phyloP scores from a whole-genome alignment of 2,113 vertebrate species.

The Mus spicilegus region DNA sequence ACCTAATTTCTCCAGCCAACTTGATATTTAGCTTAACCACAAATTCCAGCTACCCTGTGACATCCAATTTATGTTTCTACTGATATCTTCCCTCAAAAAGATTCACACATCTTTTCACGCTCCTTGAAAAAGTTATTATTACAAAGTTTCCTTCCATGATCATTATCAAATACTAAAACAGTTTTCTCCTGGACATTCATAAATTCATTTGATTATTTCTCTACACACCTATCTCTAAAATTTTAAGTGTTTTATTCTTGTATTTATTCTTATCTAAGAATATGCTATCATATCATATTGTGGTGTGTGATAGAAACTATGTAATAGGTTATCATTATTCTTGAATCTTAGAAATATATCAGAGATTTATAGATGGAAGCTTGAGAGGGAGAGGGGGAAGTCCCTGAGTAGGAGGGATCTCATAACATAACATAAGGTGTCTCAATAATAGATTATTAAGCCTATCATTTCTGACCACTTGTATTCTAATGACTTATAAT shows the following conservation, averaged over 20 bases:
- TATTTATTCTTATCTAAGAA: neutral
- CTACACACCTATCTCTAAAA: neutral
- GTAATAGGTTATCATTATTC: neutral
- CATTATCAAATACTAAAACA: neutral
- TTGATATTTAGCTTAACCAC: neutral
- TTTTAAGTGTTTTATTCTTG: neutral
- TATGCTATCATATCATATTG: neutral
- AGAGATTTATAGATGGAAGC: neutral
- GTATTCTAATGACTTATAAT: neutral
- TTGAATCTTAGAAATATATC: no score
- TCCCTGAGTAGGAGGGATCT: neutral
- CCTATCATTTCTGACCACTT: neutral
- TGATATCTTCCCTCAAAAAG: neutral
- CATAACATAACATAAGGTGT: no score
- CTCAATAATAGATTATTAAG: neutral
- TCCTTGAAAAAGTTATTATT: neutral
- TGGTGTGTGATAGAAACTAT: neutral
- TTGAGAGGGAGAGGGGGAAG: neutral
- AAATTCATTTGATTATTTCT: neutral
- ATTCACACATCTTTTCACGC: neutral
- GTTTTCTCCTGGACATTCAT: neutral
- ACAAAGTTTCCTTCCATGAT: rapidly evolving
- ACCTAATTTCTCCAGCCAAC: neutral
- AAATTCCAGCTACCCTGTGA: neutral
- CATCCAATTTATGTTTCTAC: neutral